Conservation (phyloP, 1,140 invertebrate species). For the Notospermus geniculatus region DNA sequence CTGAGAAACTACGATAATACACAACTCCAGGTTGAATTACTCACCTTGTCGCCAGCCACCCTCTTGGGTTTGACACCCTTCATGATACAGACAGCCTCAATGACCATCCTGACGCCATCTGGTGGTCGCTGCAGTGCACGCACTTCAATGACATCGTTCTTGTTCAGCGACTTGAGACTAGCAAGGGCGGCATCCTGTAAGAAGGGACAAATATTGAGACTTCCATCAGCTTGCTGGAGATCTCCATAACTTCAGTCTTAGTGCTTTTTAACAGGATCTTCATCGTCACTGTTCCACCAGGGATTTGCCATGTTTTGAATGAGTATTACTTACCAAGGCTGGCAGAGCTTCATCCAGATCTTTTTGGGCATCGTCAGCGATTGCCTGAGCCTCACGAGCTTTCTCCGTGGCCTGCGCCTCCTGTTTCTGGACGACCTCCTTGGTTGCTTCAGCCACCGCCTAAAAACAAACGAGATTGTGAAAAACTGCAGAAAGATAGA, state of each 20-base stretch:
- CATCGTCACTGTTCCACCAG: too few species aligned
- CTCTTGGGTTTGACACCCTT: conserved; percentile 70
- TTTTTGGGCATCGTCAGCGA: conserved; percentile 82
- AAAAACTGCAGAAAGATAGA: too few species aligned
- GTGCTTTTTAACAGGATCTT: too few species aligned
- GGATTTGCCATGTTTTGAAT: too few species aligned
- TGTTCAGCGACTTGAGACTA: conserved; percentile 71
- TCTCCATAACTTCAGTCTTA: too few species aligned
- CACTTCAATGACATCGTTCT: conserved; percentile 70
- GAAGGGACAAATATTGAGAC: too few species aligned
- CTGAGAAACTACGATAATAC: too few species aligned
- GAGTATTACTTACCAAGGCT: conserved; percentile 58
- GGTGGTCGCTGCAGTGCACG: conserved; percentile 77
- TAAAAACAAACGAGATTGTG: conserved; percentile 39
- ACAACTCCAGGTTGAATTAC: too few species aligned
- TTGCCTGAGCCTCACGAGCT: conserved; percentile 74
- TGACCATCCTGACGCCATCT: conserved; percentile 82
- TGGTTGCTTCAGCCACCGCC: conserved; percentile 69
- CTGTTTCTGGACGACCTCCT: conserved; percentile 69
- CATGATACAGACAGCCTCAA: conserved; percentile 75
- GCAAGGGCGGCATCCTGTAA: conserved; percentile 65
- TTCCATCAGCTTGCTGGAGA: too few species aligned
- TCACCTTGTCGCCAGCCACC: conserved; percentile 55
- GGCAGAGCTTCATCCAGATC: conserved; percentile 74
- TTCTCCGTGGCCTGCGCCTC: conserved; percentile 74